Evolutionary conservation across 2,797 vertebrate species (phyloP), one percentile per base, ranked within the genome.

Genomic region (Craterocephalus amniculus): DNA sequence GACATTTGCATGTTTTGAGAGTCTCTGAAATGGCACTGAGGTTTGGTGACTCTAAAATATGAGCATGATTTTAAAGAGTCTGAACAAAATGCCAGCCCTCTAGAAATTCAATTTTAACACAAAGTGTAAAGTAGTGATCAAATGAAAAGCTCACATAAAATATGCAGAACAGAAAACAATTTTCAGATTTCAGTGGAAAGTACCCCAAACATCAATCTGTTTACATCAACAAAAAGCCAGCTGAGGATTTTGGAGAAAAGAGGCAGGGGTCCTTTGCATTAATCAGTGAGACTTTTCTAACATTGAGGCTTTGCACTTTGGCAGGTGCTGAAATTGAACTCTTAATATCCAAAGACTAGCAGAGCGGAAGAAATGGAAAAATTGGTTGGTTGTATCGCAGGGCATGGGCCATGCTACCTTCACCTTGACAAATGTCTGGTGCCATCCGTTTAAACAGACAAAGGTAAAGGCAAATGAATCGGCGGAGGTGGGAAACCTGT

Each of bases 391-490:
- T 86, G 89, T 87, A 79, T 87, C 76, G 58, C 70, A 22, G 49
- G 78, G 77, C 67, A 70, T 78, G 77, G 87, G 84, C 81, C n/a
- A 10, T 4, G 71, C 83, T 87, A 69, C 84, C 84, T 87, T 88
- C 87, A 90, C 85, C 88, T 90, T 93, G 85, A 93, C 87, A 90
- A 92, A 92, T 91, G 89, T 67, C 83, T 86, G 74, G 70, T 87
- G 83, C 80, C 84, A 80, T 79, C 85, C 82, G 64, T 87, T 84
- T 87, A 82, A 91, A 82, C 85, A 81, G 81, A 74, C 24, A 64
- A 52, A 78, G 84, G 78, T 86, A 88, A 87, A 82, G 84, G 90
- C 83, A 88, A 86, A 88, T 91, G 83, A 87, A 92, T 83, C 32
- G 67, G 84, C 66, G 65, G 80, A 67, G 81, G 82, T 58, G 81